phyloP scores from a whole-genome alignment of 2,113 vertebrate genomes.

The Mellivora capensis region DNA sequence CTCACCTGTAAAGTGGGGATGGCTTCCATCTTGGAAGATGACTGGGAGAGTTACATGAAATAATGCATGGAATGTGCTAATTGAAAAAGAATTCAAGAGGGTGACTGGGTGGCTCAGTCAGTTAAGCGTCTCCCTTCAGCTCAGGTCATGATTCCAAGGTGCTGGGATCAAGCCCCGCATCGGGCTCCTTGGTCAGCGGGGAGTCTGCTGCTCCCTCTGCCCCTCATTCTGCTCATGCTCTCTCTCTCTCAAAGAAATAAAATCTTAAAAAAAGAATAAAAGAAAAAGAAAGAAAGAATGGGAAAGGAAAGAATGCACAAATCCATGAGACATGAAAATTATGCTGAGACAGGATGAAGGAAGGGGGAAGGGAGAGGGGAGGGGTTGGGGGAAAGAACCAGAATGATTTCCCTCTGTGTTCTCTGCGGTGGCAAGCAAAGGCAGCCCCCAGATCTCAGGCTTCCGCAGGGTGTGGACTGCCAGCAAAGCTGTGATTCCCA shows the following conservation, averaged over 20 bases:
- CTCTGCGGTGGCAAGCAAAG: neutral
- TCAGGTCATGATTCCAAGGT: neutral
- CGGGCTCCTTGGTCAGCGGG: neutral
- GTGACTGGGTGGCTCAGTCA: neutral
- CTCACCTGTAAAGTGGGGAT: neutral
- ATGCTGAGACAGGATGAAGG: neutral
- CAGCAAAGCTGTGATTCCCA: slow-evolving; percentile 71
- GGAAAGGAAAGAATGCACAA: neutral
- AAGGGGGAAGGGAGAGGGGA: neutral
- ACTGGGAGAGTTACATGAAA: neutral
- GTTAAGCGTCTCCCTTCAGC: neutral
- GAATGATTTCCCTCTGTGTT: neutral
- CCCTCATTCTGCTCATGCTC: neutral
- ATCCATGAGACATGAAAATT: neutral
- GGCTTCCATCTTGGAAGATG: neutral
- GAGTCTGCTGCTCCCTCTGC: neutral
- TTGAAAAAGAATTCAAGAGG: neutral
- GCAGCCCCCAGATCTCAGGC: slow-evolving; percentile 50
- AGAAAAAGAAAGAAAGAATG: neutral
- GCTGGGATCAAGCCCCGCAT: neutral
- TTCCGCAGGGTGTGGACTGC: slow-evolving; percentile 45
- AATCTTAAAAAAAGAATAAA: neutral
- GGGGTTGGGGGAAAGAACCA: neutral
- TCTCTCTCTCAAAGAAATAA: neutral
- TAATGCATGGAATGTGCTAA: neutral